Base-by-base conservation (phyloP, 2,888 invertebrate genomes). In the Cryptocheilus praepositus region DNA sequence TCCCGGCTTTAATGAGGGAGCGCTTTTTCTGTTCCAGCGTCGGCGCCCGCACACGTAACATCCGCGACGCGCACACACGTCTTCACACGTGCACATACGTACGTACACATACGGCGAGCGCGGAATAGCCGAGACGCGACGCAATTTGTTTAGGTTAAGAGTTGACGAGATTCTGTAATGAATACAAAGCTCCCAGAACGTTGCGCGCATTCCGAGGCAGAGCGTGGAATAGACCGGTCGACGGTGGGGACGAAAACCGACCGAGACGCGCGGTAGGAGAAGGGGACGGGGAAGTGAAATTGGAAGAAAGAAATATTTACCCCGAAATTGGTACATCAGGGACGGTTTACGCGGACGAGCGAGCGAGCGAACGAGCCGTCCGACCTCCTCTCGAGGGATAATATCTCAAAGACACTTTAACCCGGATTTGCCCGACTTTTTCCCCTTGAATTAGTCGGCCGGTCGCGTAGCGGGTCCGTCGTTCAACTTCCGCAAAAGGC, bases 71-170 rank as follows among this genome's bases (percentile, higher is more conserved):
- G 55, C 21, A 18, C 46, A 51, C 16, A 21, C 28, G 43, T 49
- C 36, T 46, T 16, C 49, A 54, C 19, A n/a, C 28, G 53, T 46
- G 43, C 43, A 66, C 44, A 49, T 53, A 60, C 52, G 51, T 57
- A 43, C 21, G 49, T 36, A 36, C 60, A 63, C 45, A 53, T 53
- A 59, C 54, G n/a, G 46, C 18, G 7, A 7, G 25, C 53, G 57
- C 43, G 64, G 46, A 70, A 61, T 67, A 56, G 56, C 45, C 52
- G 52, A 64, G 72, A 61, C 70, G 66, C 63, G 69, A 58, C 51
- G 79, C 81, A 81, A 85, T 86, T 86, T 83, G 82, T 86, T 84
- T 82, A 71, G 80, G 80, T 84, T 86, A 85, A 80, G 82, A 82
- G 81, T 77, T 77, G 77, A 77, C 74, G 74, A 79, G 81, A 76